phyloP scores from a whole-genome alignment of 2,888 invertebrate species.

The Trachelus tabidus region DNA sequence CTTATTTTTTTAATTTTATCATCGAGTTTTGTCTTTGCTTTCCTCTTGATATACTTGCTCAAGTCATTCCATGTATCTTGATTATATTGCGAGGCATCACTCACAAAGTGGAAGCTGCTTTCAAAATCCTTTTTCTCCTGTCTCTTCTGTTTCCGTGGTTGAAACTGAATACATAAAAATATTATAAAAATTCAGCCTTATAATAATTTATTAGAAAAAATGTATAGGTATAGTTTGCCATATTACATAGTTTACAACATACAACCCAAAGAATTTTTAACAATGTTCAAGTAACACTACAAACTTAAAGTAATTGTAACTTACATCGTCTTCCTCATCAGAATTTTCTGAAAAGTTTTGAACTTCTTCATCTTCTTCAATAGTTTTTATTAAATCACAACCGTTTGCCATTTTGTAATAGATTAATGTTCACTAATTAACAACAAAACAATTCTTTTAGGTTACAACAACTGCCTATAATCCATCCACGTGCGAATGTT shows the following conservation, averaged over 20 bases:
- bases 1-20: constrained; percentile 81
- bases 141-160: constrained; percentile 82
- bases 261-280: neutral
- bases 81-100: constrained; percentile 82
- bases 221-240: neutral
- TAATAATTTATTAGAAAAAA: neutral
- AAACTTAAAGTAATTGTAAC: constrained; percentile 29
- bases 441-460: neutral
- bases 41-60: constrained; percentile 82
- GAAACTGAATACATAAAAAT: constrained; percentile 71
- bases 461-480: neutral
- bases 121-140: constrained; percentile 81
- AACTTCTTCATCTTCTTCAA: constrained; percentile 85
- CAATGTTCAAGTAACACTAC: constrained; percentile 5
- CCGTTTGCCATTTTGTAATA: constrained; percentile 35
- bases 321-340: constrained; percentile 83
- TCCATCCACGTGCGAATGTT: neutral
- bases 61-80: constrained; percentile 84
- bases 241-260: neutral
- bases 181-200: neutral
- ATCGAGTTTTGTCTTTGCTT: constrained; percentile 83
- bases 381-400: constrained; percentile 82
- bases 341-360: constrained; percentile 84
- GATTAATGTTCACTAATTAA: neutral
- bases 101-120: constrained; percentile 84